Evolutionary conservation across 2,113 vertebrate genomes (phyloP).

Genomic region (Mugil cephalus): DNA sequence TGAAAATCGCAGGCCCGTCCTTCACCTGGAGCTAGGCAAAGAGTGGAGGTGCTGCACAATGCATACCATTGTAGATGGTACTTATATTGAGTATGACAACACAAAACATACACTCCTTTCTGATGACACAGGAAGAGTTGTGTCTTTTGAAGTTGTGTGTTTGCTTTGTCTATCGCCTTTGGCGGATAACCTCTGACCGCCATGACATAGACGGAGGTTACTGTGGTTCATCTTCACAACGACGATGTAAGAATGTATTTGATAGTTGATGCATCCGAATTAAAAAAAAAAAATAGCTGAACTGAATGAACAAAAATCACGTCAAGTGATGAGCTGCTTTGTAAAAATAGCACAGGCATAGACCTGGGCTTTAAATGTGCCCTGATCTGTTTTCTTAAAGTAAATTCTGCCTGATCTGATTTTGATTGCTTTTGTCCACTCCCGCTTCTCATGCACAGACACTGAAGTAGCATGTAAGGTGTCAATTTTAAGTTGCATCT

Average conservation of each 20-base stretch:
- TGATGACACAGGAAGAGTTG: conserved; percentile 38
- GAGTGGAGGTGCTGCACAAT: conserved; percentile 9
- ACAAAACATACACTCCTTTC: conserved; percentile 18
- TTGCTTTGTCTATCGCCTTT: conserved; percentile 48
- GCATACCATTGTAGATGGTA: conserved; percentile 23
- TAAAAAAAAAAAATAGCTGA: not conserved
- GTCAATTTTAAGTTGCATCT: too few species aligned
- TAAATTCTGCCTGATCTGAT: too few species aligned
- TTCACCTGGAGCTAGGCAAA: conserved; percentile 39
- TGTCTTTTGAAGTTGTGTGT: conserved; percentile 66
- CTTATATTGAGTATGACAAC: conserved; percentile 33
- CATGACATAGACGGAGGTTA: conserved; percentile 45
- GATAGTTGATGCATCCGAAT: not conserved
- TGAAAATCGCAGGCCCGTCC: conserved; percentile 47
- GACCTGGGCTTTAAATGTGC: too few species aligned
- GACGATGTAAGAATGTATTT: not conserved
- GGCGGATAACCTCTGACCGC: conserved; percentile 50
- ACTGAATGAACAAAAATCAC: not conserved
- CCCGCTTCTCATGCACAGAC: too few species aligned
- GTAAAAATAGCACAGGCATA: not conserved
- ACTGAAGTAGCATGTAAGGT: too few species aligned
- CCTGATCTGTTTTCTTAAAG: too few species aligned
- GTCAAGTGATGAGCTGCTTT: too few species aligned
- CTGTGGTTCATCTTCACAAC: conserved; percentile 36
- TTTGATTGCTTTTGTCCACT: too few species aligned